Evolutionary conservation across 2,113 vertebrate species (phyloP).

Genomic region (Oreotragus oreotragus): DNA sequence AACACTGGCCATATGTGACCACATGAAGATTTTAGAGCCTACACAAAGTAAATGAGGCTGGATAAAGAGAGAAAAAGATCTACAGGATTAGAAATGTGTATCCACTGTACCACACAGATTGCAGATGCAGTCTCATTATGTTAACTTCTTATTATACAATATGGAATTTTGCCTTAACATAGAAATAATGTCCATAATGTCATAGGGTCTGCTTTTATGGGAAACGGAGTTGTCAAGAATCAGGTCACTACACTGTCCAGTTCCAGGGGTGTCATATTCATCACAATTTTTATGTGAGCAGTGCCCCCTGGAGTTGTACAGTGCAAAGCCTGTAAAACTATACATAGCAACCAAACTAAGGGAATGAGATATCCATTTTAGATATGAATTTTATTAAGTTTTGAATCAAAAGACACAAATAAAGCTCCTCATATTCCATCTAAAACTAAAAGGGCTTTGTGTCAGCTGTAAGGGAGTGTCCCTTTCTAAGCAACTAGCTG

Average conservation of each 20-base stretch:
- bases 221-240: neutral
- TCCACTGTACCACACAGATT: neutral
- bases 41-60: neutral
- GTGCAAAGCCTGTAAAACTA: neutral
- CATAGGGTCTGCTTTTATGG: neutral
- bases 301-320: neutral
- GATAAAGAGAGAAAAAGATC: neutral
- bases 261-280: neutral
- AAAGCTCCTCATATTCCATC: neutral
- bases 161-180: neutral
- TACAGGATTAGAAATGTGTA: neutral
- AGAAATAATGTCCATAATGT: neutral
- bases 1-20: neutral
- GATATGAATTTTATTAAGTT: neutral
- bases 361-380: neutral
- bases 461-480: neutral
- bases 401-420: neutral
- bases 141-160: neutral
- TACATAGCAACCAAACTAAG: neutral
- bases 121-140: no score
- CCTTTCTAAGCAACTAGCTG: neutral
- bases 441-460: neutral
- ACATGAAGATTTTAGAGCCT: neutral
- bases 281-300: neutral
- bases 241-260: neutral